A percentile compares a stretch with the other conserved stretches of the same genome.
These are phyloP conservation scores for Helicoverpa zea DNA, from an alignment of 1,140 invertebrate genomes.

Conservation along the genomic window DNA sequence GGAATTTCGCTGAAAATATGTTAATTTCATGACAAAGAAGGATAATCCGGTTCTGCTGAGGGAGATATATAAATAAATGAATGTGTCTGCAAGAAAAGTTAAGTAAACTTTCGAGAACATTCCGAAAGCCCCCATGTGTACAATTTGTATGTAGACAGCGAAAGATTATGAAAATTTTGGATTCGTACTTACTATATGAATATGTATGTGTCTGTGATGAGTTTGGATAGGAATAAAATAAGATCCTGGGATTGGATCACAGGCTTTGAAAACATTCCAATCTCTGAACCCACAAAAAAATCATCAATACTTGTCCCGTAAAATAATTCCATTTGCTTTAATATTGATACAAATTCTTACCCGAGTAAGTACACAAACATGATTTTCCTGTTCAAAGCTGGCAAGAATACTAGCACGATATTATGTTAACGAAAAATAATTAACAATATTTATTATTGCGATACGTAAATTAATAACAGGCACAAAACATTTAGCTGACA, in stretches of 20 bases:
- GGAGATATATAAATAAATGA: slow-evolving; percentile 20
- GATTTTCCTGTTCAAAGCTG: too few species aligned
- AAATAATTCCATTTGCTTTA: too few species aligned
- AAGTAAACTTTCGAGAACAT: background rate
- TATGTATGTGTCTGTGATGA: background rate
- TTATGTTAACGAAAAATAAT: slow-evolving; percentile 24
- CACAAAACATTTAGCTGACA: slow-evolving; percentile 23
- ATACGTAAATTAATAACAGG: slow-evolving; percentile 31
- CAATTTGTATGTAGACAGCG: background rate
- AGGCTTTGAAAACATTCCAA: too few species aligned
- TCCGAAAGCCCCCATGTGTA: background rate
- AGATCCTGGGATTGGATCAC: too few species aligned
- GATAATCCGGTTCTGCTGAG: slow-evolving; percentile 30
- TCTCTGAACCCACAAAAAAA: too few species aligned
- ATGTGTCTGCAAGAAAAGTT: slow-evolving; percentile 3
- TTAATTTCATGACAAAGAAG: slow-evolving; percentile 43
- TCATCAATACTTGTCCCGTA: too few species aligned
- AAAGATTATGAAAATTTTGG: too few species aligned
- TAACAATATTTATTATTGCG: slow-evolving; percentile 38
- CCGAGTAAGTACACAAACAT: too few species aligned
- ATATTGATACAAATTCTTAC: too few species aligned
- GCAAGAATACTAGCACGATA: too few species aligned
- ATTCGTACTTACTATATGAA: too few species aligned
- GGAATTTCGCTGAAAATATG: slow-evolving; percentile 36
- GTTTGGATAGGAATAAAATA: too few species aligned